Evolutionary conservation across 2,113 vertebrate species (phyloP).

Genomic region (Uropsilus gracilis): DNA sequence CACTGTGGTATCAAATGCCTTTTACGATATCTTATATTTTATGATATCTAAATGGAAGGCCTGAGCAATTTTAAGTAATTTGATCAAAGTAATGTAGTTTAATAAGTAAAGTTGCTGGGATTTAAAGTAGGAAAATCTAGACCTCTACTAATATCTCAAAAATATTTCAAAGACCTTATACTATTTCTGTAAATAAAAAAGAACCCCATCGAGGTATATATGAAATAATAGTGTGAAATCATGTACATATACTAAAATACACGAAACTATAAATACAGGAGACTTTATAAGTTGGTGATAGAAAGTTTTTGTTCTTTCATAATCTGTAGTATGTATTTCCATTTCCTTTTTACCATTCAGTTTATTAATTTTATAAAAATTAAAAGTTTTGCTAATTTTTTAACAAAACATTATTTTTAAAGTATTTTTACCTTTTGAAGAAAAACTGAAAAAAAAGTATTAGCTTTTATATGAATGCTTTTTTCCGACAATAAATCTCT

Average conservation of each 20-base stretch:
- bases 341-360: background rate
- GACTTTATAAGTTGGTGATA: background rate
- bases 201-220: background rate
- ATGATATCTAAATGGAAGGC: slow-evolving; percentile 27
- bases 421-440: background rate
- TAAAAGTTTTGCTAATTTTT: background rate
- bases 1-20: background rate
- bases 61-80: background rate
- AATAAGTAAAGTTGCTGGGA: background rate
- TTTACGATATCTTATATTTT: background rate
- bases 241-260: background rate
- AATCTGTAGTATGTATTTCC: background rate
- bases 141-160: background rate
- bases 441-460: background rate
- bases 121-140: background rate
- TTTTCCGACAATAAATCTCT: background rate
- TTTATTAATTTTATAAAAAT: background rate
- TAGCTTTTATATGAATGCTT: background rate
- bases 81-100: background rate
- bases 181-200: background rate
- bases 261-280: background rate
- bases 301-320: background rate
- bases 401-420: background rate
- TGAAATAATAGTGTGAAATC: background rate
- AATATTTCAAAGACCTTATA: background rate